Base-by-base conservation (phyloP, 2,797 vertebrate species). In the Limnodromus scolopaceus region DNA sequence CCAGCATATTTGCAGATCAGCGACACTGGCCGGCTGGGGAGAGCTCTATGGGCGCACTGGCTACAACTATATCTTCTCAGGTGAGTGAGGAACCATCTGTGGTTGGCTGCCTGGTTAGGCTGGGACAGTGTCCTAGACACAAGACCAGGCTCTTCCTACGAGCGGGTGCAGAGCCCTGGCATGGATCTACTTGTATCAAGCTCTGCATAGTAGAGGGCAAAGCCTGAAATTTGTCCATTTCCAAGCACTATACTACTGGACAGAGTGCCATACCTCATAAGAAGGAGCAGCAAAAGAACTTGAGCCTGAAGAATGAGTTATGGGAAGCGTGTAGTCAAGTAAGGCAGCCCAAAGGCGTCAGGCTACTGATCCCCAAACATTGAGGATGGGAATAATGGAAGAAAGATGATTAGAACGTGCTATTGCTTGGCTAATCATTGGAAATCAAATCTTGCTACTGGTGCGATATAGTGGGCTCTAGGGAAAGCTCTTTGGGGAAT, bases 11-110 rank as follows among this genome's bases (percentile, higher is more conserved):
- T 99, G 99, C 97, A 98, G 99, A 65, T 99, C 99, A 1, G 99
- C 99, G 72, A 99, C 99, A 0, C 97, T 99, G 96, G 99, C 99
- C 3, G 99, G 99, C 78, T 99, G 99, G 99, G 99, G 99, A 48
- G 99, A 99, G 96, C 97, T 99, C 76, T 99, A 99, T 15, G 99
- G 99, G 93, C 99, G 99, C 65, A 99, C 99, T 6, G 99, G 99
- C 79, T 99, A 99, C 98, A 99, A 99, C 97, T 99, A 99, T 75
- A 99, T 99, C 96, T 99, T 99, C 98, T 99, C 99, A 98, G 99
- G 99, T 99, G 95, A 96, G 93, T 92, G 48, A 51, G 85, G 41
- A 85, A 43, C 64, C 3, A 0, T 25, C 36, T 34, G 27, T 81
- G 25, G 5, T 32, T 11, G 5, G 38, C 69, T 84, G 36, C 55